phyloP scores from a whole-genome alignment of 2,888 invertebrate genomes.

The Leucania comma region DNA sequence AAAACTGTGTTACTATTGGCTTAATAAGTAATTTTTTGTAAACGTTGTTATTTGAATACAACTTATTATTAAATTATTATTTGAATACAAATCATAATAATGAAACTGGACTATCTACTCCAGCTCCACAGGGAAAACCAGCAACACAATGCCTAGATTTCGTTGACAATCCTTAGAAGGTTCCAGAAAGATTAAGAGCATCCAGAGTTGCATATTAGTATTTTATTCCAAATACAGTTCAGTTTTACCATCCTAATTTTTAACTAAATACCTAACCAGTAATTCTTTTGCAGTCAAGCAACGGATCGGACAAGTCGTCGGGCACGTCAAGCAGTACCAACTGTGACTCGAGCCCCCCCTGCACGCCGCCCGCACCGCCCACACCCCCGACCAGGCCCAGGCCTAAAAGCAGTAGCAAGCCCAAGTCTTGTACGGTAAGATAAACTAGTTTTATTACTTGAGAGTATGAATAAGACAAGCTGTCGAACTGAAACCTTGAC shows the following conservation, averaged over 20 bases:
- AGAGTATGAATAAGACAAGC: slow-evolving; percentile 16
- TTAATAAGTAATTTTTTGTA: too few relatives aligned
- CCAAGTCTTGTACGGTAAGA: slow-evolving; percentile 79
- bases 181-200: too few relatives aligned
- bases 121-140: too few relatives aligned
- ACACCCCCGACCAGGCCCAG: slow-evolving; percentile 80
- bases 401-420: slow-evolving; percentile 70
- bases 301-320: slow-evolving; percentile 81
- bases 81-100: too few relatives aligned
- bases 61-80: too few relatives aligned
- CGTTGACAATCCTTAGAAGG: too few relatives aligned
- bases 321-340: slow-evolving; percentile 71
- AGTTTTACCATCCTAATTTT: background rate
- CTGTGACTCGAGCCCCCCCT: slow-evolving; percentile 82
- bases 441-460: slow-evolving; percentile 13
- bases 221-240: background rate
- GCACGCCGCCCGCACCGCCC: slow-evolving; percentile 81
- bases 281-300: slow-evolving; percentile 79
- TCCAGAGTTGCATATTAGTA: too few relatives aligned
- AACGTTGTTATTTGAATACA: too few relatives aligned
- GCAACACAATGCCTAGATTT: too few relatives aligned
- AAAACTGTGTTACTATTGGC: too few relatives aligned
- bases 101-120: too few relatives aligned
- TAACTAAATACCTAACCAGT: background rate
- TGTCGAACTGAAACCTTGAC: too few relatives aligned